Percentiles rank a stretch among this genome's conserved stretches.
These are phyloP conservation scores for Siniperca obscura DNA, from an alignment of 2,797 vertebrate genomes.

Conservation along the genomic window DNA sequence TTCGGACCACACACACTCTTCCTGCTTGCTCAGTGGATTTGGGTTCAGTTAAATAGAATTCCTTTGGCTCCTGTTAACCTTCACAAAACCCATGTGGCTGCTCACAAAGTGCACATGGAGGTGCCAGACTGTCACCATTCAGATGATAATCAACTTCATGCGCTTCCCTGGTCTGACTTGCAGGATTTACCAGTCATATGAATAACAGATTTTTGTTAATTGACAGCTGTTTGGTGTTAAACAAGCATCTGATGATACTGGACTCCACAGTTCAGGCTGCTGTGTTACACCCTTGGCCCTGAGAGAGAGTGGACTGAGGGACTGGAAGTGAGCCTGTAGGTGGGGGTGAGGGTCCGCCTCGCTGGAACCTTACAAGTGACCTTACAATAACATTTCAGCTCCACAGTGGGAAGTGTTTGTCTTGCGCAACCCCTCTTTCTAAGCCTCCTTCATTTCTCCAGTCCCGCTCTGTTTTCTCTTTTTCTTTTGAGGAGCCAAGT, in stretches of 20 bases:
- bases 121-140: constrained; percentile 68
- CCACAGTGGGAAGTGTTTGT: constrained; percentile 78
- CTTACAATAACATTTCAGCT: constrained; percentile 83
- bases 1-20: constrained; percentile 84
- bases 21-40: constrained; percentile 76
- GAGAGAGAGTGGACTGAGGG: constrained; percentile 25
- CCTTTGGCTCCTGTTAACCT: constrained; percentile 73
- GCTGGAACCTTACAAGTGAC: constrained; percentile 75
- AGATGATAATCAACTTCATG: constrained; percentile 71
- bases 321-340: constrained; percentile 51
- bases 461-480: constrained; percentile 56
- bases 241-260: constrained; percentile 43
- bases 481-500: constrained; percentile 71
- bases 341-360: constrained; percentile 73
- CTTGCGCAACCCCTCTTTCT: constrained; percentile 72
- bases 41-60: constrained; percentile 77
- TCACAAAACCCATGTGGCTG: constrained; percentile 52
- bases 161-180: constrained; percentile 45
- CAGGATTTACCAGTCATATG: constrained; percentile 34
- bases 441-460: constrained; percentile 59
- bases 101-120: constrained; percentile 57
- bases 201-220: constrained; percentile 54
- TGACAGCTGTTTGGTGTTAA: constrained; percentile 60
- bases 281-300: constrained; percentile 57
- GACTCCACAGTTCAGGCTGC: constrained; percentile 46